Evolutionary conservation across 23 tunicate species (phyloP), one percentile per base, ranked within the genome.

Genomic region (Halocynthia aurantium): DNA sequence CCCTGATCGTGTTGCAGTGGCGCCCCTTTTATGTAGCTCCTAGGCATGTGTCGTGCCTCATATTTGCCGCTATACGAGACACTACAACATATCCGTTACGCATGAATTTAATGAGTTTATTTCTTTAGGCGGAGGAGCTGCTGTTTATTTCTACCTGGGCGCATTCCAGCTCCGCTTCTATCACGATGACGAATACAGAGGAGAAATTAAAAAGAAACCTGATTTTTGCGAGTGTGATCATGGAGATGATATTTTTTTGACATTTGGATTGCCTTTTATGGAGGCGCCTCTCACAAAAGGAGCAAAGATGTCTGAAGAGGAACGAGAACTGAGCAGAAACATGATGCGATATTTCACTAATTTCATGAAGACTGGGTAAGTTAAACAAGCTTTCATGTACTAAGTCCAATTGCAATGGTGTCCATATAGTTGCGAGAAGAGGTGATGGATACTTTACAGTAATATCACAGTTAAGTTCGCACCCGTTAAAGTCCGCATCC

Each of bases 301-400:
- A 6, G 76, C 75, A 18, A 81, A 77, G 61, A 82, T 82, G 50
- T 69, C 67, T 51, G 65, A 83, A 13, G 87, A 82, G 18, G 93
- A 87, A 82, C 62, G 77, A 51, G 53, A 67, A 10, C 15, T 87
- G 31, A 77, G 83, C 53, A 12, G 57, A 20, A 73, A 76, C 15
- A 82, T 80, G 82, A 82, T 82, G 83, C 76, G 74, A 62, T 87
- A 76, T 55, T 6, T 87, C 13, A 62, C 76, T 6, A 87, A 87
- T 53, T 87, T 87, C 72, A 83, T 79, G 9, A 77, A 58, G 31
- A 76, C 82, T 19, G 87, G 93, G 93, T 83, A 69, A 70, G 76
- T 50, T 56, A 44, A 22, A 44, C 57, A 15, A n/a, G n/a, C n/a
- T n/a, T n/a, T n/a, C n/a, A n/a, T n/a, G n/a, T n/a, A n/a, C n/a